Evolutionary conservation across 2,888 invertebrate species (phyloP).

Genomic region (Diarsia brunnea): DNA sequence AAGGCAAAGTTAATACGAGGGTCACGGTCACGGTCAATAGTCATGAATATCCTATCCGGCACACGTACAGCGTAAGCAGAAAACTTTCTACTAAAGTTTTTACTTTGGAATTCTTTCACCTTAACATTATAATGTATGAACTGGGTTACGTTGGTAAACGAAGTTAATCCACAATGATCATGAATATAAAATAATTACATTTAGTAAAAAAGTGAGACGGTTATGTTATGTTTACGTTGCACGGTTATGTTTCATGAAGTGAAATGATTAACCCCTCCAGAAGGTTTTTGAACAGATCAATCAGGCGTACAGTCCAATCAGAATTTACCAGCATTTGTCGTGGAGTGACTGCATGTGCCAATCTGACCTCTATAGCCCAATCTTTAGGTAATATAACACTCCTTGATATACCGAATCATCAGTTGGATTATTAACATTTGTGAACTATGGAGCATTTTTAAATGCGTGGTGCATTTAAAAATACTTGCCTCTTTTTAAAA

Average conservation of each 20-base stretch:
- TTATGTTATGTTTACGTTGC: no score
- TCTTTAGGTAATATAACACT: background rate
- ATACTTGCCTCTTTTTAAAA: no score
- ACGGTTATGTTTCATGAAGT: no score
- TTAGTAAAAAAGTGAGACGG: background rate
- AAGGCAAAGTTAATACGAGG: slow-evolving; percentile 20
- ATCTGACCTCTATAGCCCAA: background rate
- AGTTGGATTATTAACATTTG: background rate
- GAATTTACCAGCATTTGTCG: background rate
- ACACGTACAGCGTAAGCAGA: slow-evolving; percentile 57
- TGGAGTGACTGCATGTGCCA: background rate
- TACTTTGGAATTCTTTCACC: slow-evolving; percentile 44
- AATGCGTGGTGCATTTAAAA: no score
- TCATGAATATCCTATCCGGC: slow-evolving; percentile 57
- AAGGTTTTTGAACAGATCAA: background rate
- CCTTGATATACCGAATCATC: background rate
- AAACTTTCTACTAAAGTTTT: slow-evolving; percentile 56
- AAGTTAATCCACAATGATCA: slow-evolving; percentile 1
- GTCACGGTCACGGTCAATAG: slow-evolving; percentile 51
- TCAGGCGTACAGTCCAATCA: no score
- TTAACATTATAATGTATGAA: slow-evolving; percentile 17
- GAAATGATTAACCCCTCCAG: background rate
- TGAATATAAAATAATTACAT: background rate
- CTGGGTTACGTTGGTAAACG: background rate
- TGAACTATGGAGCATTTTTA: background rate